These are phyloP conservation scores for Auanema freiburgensis DNA, from an alignment of 2,888 invertebrate genomes.

Conservation along the genomic window DNA sequence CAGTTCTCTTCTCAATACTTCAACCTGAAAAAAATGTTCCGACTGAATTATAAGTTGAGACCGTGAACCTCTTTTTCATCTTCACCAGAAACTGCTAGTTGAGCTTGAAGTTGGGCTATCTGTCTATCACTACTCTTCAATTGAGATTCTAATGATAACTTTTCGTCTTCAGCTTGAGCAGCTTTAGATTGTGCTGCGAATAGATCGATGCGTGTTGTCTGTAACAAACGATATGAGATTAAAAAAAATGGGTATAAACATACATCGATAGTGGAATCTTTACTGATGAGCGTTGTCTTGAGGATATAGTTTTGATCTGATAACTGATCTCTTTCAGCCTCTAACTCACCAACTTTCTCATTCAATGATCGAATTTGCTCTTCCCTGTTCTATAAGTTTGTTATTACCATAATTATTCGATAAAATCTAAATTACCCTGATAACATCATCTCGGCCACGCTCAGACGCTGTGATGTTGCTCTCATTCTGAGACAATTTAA, in stretches of 20 bases:
- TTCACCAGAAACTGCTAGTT: constrained; percentile 26
- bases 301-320: constrained; percentile 27
- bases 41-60: neutral
- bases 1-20: constrained; percentile 23
- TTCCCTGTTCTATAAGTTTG: no score
- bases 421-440: no score
- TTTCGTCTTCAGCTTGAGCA: constrained; percentile 37
- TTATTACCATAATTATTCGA: no score
- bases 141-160: constrained; percentile 22
- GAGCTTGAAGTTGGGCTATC: constrained; percentile 21
- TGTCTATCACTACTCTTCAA: constrained; percentile 23
- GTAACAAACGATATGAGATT: no score
- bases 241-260: no score
- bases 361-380: neutral
- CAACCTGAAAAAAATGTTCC: constrained; percentile 14
- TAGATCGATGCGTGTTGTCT: constrained; percentile 29
- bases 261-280: constrained; percentile 38
- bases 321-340: neutral
- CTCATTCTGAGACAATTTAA: no score
- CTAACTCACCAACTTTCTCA: neutral
- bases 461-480: no score
- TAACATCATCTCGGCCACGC: no score
- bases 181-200: constrained; percentile 34
- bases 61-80: constrained; percentile 21
- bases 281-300: constrained; percentile 30